phyloP scores from a whole-genome alignment of 2,113 vertebrate genomes.

The Epinephelus cyanopodus region DNA sequence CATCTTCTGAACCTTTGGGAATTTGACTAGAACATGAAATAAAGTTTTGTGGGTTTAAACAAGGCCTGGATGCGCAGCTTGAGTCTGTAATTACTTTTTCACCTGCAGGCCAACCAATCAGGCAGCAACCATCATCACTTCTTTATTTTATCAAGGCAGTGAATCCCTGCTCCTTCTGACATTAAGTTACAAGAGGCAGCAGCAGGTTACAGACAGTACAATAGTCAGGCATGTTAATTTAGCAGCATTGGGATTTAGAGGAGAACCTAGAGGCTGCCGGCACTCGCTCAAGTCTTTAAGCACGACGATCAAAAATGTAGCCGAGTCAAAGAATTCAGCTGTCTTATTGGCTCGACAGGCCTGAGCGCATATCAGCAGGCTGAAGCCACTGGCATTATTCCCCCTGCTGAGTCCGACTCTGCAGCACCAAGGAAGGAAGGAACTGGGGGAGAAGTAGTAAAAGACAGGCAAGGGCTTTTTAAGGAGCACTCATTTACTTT shows the following conservation, averaged over 20 bases:
- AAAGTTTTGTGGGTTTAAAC: background rate
- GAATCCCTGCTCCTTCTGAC: background rate
- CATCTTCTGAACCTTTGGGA: background rate
- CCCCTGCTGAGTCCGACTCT: slow-evolving; percentile 34
- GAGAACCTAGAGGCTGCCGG: slow-evolving; percentile 17
- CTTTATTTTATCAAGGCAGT: background rate
- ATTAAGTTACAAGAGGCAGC: background rate
- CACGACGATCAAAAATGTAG: slow-evolving; percentile 24
- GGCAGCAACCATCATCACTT: background rate
- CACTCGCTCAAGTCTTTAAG: slow-evolving; percentile 21
- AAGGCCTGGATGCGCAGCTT: background rate
- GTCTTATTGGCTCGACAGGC: slow-evolving; percentile 64
- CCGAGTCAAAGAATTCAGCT: slow-evolving; percentile 58
- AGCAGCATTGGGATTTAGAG: background rate
- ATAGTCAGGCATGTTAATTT: background rate
- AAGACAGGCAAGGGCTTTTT: slow-evolving; percentile 32
- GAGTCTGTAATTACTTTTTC: background rate
- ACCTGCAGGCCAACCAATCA: background rate
- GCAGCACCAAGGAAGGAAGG: slow-evolving; percentile 61
- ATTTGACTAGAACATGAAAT: background rate
- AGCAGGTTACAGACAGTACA: background rate
- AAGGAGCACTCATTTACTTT: slow-evolving; percentile 63
- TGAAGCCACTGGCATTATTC: slow-evolving; percentile 48
- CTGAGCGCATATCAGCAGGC: slow-evolving; percentile 74
- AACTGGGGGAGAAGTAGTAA: slow-evolving; percentile 27